Evolutionary conservation across 2,888 invertebrate species (phyloP), one percentile per base, ranked within the genome.

Genomic region (Lutraria lutraria): DNA sequence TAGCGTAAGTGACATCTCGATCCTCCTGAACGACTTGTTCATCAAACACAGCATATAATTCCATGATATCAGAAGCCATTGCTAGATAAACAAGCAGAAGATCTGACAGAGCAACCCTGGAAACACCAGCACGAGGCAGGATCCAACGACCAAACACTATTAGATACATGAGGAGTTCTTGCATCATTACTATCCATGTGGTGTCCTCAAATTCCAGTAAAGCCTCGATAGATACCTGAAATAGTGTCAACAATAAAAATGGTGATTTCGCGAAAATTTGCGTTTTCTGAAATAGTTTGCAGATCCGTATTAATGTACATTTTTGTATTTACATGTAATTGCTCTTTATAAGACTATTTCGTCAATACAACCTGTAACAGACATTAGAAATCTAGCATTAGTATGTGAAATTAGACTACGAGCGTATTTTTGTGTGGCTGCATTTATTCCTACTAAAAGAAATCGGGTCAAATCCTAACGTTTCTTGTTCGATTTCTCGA

Each of bases 61-160:
- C 95, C 92, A 94, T 93, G 80, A 94, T 94, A 81, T 94, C 95
- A 4, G 95, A 95, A 0, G 96, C 96, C 90, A 96, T 95, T 34
- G 95, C 96, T 19, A 96, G 93, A 91, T 96, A 96, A 86, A 96
- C 95, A 53, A 96, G 92, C 54, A 96, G 92, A 12, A 96, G 93
- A 90, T 96, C 91, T 25, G 94, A 91, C n/a, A 94, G 91, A 93
- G 79, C 96, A 93, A 95, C 95, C 12, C 96, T 92, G 19, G 95
- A 95, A 54, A 96, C 94, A 34, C 92, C 88, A 10, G 93, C 90
- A 43, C 93, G 90, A 19, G 93, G 94, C 72, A 92, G 60, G 25
- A 89, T 81, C 92, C 93, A 93, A 15, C 93, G 86, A 56, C 91
- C 92, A 79, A 93, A 90, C 52, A 93, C 90, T 34, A 93, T 87